Evolutionary conservation across 2,113 vertebrate genomes (phyloP), one percentile per base, ranked within the genome.

Genomic region (Tragelaphus imberbis): DNA sequence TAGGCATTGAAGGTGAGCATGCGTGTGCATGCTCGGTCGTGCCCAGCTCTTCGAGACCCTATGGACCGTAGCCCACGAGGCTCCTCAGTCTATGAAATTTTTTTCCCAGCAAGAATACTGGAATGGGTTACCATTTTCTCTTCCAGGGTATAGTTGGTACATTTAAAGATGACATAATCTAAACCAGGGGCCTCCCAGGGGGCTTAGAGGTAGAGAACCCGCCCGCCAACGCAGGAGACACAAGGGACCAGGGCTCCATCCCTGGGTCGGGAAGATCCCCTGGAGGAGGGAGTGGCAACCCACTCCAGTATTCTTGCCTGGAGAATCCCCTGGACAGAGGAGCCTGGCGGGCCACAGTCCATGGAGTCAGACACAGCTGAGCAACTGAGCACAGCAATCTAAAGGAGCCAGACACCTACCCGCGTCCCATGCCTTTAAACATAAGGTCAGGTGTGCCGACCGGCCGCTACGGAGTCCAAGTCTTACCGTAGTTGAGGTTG

Each of bases 401-500:
- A 3, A n/a, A n/a, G 19, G 33, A 17, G 12, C 21, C 30, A 9
- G 58, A 71, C 28, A 23, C 10, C 58, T 16, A 0, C 9, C 2
- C 1, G 30, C 7, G 6, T 0, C 3, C 77, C 2, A 23, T 2
- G 25, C 56, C 21, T 28, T 55, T 2, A 25, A 1, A 47, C 56
- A 1, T 0, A 1, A 15, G 25, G 49, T 4, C 55, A 6, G 1
- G 16, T 0, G 27, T 0, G 3, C 30, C 21, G 0, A 33, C 0
- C 0, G 5, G n/a, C 5, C 25, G 8, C 28, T 1, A 1, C n/a
- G 25, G 2, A 16, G 36, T 84, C 6, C 4, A 2, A 0, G 27
- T 10, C 98, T 98, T 95, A 99, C 99, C 99, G 0, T 99, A 99
- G 98, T 99, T 99, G 96, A 99, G 99, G 97, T 99, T 99, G 98